Base-by-base conservation (phyloP, 2,888 invertebrate genomes). In the Campopleginae sp. region DNA sequence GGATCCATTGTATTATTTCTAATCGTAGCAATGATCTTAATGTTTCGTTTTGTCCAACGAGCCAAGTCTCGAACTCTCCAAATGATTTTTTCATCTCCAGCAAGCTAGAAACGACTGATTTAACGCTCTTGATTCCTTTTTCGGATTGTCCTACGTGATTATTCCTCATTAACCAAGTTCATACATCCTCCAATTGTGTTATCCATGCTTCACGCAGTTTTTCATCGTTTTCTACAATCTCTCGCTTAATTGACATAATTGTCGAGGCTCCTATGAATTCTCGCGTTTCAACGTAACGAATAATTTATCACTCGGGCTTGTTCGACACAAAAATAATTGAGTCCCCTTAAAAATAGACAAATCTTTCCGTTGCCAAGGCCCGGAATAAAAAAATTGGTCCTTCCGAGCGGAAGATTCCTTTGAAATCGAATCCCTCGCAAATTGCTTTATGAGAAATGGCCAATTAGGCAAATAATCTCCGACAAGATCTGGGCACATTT, bases 11-110 rank as follows among this genome's bases (percentile, higher is more conserved):
- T 27, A 46, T 70, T 27, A 71, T 79, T 79, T 61, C 79, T 71
- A 70, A 79, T 71, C 71, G 68, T 58, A 70, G n/a, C 54, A 70
- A 58, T 23, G 46, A 78, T 78, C 78, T 78, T 68, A 54, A 68
- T 68, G 31, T 70, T 31, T 61, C 31, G 58, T 54, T 58, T 58
- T 70, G 44, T 78, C 17, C 54, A 70, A 27, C 66, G 23, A 48
- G 38, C 31, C 5, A 23, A 51, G 51, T 48, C 27, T 27, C 58
- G 14, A 48, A 14, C 42, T 74, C 63, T 48, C 19, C 31, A 33
- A 63, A 31, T 31, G 38, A 27, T 23, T 27, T 70, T 54, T 58
- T 75, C 31, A 48, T 78, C 58, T 70, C 46, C 46, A 19, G 33
- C 38, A n/a, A n/a, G n/a, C 61, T 63, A 46, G n/a, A 75, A 63